Evolutionary conservation across 2,113 vertebrate genomes (phyloP).

Genomic region (Notarius lentiginosus): DNA sequence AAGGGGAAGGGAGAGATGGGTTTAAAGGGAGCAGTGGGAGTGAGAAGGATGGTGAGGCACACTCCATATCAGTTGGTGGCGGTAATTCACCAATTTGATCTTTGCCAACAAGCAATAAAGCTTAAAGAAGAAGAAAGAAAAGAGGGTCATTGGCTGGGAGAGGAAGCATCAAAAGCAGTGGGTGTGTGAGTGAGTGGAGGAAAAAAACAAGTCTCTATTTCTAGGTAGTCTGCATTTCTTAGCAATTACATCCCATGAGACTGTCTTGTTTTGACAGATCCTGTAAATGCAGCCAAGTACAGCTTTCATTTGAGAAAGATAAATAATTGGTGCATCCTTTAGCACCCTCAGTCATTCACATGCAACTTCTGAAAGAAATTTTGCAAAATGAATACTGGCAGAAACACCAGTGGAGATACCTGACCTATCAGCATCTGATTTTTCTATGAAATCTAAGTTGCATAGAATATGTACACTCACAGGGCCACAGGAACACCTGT

Average conservation of each 20-base stretch:
- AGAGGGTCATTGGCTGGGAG: no score
- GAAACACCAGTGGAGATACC: not conserved
- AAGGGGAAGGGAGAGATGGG: no score
- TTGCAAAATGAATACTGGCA: not conserved
- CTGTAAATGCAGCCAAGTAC: slow-evolving; percentile 4
- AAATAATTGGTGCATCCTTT: not conserved
- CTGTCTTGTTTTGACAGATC: slow-evolving; percentile 1
- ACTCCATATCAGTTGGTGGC: no score
- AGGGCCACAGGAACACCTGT: not conserved
- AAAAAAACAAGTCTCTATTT: no score
- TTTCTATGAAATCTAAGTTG: not conserved
- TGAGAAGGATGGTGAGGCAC: no score
- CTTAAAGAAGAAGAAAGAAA: no score
- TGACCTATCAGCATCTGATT: not conserved
- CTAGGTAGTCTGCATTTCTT: not conserved
- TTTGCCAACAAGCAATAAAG: no score
- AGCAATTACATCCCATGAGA: not conserved
- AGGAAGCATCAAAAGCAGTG: no score
- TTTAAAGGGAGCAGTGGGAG: no score
- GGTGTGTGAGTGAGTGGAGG: no score
- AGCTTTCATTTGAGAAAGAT: slow-evolving; percentile 3
- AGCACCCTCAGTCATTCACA: not conserved
- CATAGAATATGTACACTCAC: not conserved
- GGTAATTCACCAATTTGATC: no score
- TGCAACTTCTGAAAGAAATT: not conserved